phyloP scores from a whole-genome alignment of 2,113 vertebrate species.

The Zosterops lateralis region DNA sequence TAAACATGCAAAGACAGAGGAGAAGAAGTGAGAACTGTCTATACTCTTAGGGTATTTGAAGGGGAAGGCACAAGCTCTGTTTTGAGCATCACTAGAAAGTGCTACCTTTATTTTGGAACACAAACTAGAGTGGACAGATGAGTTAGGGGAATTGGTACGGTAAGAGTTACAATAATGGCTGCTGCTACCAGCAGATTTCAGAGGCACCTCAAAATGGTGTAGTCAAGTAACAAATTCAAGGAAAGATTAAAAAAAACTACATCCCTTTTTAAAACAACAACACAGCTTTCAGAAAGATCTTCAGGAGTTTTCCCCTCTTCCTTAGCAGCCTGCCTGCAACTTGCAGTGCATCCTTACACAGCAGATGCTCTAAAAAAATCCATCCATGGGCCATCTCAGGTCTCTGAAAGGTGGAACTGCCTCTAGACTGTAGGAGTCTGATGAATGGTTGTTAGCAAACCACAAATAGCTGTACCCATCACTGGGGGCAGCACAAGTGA shows the following conservation, averaged over 20 bases:
- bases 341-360: not conserved
- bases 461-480: not conserved
- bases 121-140: not conserved
- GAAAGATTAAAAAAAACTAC: not conserved
- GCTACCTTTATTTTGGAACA: not conserved
- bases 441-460: not conserved
- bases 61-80: not conserved
- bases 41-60: not conserved
- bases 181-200: not conserved
- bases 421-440: not conserved
- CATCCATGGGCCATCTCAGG: not conserved
- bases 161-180: not conserved
- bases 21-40: not conserved
- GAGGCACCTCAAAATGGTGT: not conserved
- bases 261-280: not conserved
- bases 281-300: not conserved
- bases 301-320: not conserved
- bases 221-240: not conserved
- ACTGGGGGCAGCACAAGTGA: accelerated
- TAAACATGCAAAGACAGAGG: not conserved
- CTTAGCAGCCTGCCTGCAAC: not conserved
- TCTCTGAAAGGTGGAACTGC: not conserved
- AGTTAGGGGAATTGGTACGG: not conserved
- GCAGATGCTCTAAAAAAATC: not conserved
- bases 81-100: not conserved